Base-by-base conservation (phyloP, 2,797 vertebrate genomes). In the Acrossocheilus wenchowensis region DNA sequence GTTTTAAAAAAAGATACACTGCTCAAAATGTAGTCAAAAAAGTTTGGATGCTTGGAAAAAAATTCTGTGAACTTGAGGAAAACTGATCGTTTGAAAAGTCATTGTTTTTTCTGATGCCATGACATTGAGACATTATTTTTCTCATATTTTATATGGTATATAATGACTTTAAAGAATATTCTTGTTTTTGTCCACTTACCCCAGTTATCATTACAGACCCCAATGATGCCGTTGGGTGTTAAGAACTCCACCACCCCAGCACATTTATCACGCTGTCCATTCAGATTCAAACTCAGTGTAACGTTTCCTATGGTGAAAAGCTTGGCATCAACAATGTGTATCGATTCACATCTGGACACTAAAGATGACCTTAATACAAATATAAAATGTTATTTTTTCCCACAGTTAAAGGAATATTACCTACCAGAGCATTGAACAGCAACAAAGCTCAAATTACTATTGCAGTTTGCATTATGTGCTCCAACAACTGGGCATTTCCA, bases 381-480 rank as follows among this genome's bases (percentile, higher is more conserved):
- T 39, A 21, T 39, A 30, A n/a, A n/a, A 26, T 10, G 7, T 41
- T 41, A 1, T 6, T 30, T 15, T 39, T 75, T 48, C 2, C 2
- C 0, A 57, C 2, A 64, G 6, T 11, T 23, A 23, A 48, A 23
- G 39, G 71, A 34, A 68, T 5, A 19, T 14, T 12, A 48, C 39
- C 4, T 66, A 95, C 94, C 39, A 82, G 92, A 89, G 79, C 95
- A 96, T 4, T 0, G 9, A 5, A 95, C 26, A 62, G 26, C 66
- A 66, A 89, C 87, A 9, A 90, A 75, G 0, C 39, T n/a, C 36
- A 5, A 39, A 39, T 39, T 4, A 39, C 3, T 39, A 5, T 5
- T 39, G 36, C 36, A 39, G 36, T 39, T 39, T 39, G 36, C 36
- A 39, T 5, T 39, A 39, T 39, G 36, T 39, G 36, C 36, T 39